Evolutionary conservation across 2,113 vertebrate species (phyloP).

Genomic region (Nycticorax nycticorax): DNA sequence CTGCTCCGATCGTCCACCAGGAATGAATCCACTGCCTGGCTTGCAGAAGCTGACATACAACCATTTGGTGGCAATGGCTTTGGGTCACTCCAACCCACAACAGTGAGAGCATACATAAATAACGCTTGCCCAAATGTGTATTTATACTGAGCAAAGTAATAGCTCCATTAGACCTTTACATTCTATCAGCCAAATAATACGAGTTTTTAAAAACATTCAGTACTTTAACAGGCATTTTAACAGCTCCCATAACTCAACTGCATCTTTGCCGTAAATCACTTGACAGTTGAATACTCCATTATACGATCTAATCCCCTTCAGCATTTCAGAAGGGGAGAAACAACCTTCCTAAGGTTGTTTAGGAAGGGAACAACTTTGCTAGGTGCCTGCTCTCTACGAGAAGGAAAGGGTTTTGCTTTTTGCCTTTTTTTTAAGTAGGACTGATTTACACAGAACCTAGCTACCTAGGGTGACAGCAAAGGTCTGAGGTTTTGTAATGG

Average conservation of each 20-base stretch:
- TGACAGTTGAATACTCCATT: background rate
- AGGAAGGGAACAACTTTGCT: background rate
- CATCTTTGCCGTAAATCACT: slow-evolving; percentile 38
- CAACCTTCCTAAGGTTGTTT: background rate
- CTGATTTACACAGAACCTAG: background rate
- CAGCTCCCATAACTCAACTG: slow-evolving; percentile 37
- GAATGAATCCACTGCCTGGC: background rate
- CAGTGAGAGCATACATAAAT: background rate
- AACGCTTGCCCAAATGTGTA: background rate
- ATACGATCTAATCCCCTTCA: slow-evolving; percentile 5
- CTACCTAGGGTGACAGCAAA: background rate
- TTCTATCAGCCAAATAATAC: slow-evolving; percentile 45
- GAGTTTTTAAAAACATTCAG: slow-evolving; percentile 60
- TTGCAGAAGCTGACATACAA: background rate
- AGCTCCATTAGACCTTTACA: slow-evolving; percentile 42
- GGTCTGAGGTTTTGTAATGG: background rate
- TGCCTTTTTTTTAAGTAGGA: background rate
- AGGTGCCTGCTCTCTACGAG: background rate
- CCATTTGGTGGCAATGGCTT: background rate
- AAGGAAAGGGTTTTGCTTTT: background rate
- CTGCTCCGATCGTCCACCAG: background rate
- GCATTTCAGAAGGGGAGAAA: background rate
- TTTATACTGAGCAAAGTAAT: slow-evolving; percentile 13
- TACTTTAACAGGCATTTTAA: slow-evolving; percentile 43
- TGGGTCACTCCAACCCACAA: background rate